Conservation (phyloP, 2,888 invertebrate species). For the Agrotis exclamationis region DNA sequence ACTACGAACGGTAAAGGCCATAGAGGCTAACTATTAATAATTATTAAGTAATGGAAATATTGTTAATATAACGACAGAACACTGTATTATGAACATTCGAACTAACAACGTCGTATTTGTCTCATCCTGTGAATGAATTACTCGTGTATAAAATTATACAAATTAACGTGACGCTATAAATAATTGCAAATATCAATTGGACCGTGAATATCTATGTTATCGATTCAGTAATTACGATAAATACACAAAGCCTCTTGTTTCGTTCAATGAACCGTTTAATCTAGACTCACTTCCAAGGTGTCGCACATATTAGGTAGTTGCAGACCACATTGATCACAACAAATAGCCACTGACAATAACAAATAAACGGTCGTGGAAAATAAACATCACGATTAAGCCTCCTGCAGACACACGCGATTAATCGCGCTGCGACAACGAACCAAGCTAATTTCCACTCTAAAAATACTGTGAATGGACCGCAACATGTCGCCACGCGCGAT, state of each 20-base stretch:
- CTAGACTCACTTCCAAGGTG: conserved; percentile 61
- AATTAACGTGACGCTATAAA: conserved; percentile 67
- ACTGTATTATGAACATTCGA: conserved; percentile 26
- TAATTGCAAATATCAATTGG: conserved; percentile 68
- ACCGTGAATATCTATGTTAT: conserved; percentile 71
- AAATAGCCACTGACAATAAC: conserved; percentile 22
- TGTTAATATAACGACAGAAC: conserved; percentile 23
- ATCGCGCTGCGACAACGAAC: too few relatives aligned
- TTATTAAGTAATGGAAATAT: conserved; percentile 39
- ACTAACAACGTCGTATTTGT: conserved; percentile 47
- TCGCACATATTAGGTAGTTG: conserved; percentile 49
- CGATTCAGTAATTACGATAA: conserved; percentile 70
- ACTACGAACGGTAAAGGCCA: not conserved
- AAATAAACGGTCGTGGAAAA: conserved; percentile 24
- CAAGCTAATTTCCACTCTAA: too few relatives aligned
- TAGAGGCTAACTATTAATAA: conserved; percentile 25
- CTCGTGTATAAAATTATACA: conserved; percentile 43
- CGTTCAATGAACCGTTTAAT: conserved; percentile 76
- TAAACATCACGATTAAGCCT: conserved; percentile 35
- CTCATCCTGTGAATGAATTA: conserved; percentile 43
- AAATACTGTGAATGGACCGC: too few relatives aligned
- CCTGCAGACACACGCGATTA: too few relatives aligned
- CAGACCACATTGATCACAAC: conserved; percentile 29
- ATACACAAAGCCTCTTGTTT: conserved; percentile 72
- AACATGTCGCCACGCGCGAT: too few relatives aligned